Percentiles rank a stretch among this genome's conserved stretches.
Evolutionary conservation across 2,113 vertebrate genomes (phyloP).

Genomic region (Pimephales promelas): DNA sequence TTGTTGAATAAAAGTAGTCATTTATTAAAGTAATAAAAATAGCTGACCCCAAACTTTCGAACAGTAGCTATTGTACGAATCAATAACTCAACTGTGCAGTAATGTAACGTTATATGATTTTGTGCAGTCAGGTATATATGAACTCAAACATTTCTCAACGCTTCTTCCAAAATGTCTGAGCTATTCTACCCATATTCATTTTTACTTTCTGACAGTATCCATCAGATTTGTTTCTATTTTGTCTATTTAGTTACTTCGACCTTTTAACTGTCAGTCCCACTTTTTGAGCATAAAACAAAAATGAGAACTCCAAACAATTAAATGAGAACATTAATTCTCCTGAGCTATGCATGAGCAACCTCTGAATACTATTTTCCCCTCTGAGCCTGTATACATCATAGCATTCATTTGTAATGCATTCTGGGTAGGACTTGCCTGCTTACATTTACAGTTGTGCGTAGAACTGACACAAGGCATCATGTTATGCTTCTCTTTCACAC

Average conservation of each 20-base stretch:
- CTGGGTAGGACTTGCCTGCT: background rate
- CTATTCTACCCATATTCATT: background rate
- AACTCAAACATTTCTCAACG: background rate
- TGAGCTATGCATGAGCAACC: background rate
- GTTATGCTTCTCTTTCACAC: background rate
- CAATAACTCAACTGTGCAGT: too few species aligned
- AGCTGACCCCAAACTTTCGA: background rate
- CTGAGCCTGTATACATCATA: background rate
- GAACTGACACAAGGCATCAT: slow-evolving; percentile 24
- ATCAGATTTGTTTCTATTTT: background rate
- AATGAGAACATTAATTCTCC: background rate
- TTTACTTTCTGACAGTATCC: background rate
- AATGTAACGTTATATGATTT: too few species aligned
- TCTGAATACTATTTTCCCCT: background rate
- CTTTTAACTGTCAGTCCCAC: background rate
- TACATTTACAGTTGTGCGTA: background rate
- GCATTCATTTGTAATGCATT: background rate
- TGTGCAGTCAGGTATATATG: too few species aligned
- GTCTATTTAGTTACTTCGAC: background rate
- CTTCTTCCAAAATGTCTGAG: background rate
- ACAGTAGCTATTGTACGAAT: background rate
- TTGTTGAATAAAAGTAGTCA: background rate
- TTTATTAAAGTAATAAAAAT: background rate
- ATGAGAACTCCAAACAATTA: background rate
- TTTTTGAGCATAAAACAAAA: background rate